phyloP scores from a whole-genome alignment of 2,113 vertebrate genomes.

The Cheilinus undulatus region DNA sequence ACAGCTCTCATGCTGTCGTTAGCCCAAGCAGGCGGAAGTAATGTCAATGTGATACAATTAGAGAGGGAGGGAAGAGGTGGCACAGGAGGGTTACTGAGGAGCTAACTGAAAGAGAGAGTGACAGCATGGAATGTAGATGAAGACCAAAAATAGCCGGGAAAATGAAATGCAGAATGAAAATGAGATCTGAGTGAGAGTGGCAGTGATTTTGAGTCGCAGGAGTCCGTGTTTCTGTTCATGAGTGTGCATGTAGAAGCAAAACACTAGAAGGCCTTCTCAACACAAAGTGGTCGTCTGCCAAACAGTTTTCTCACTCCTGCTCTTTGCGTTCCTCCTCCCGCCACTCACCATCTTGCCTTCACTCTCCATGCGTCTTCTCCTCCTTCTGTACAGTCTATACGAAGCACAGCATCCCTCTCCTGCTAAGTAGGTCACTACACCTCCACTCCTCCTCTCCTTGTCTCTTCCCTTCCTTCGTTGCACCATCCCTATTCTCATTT shows the following conservation, averaged over 20 bases:
- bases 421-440: conserved; percentile 79
- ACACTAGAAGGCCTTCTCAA: conserved; percentile 20
- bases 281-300: conserved; percentile 57
- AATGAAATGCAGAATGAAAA: background rate
- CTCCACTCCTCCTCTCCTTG: conserved; percentile 50
- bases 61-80: conserved; percentile 10
- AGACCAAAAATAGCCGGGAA: background rate
- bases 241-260: conserved; percentile 5
- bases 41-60: conserved; percentile 51
- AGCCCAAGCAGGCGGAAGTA: conserved; percentile 34
- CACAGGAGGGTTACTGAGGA: background rate
- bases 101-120: background rate
- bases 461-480: conserved; percentile 19
- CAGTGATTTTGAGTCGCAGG: background rate
- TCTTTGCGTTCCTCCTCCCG: background rate
- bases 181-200: background rate
- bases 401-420: conserved; percentile 61
- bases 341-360: conserved; percentile 1
- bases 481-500: conserved; percentile 55
- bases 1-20: conserved; percentile 9
- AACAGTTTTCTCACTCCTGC: conserved; percentile 23
- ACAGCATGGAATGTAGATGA: conserved; percentile 16
- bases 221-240: conserved; percentile 1
- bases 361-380: background rate
- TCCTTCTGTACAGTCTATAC: conserved; percentile 9